Base-by-base conservation (phyloP, 2,797 vertebrate genomes). In the Pampus argenteus region DNA sequence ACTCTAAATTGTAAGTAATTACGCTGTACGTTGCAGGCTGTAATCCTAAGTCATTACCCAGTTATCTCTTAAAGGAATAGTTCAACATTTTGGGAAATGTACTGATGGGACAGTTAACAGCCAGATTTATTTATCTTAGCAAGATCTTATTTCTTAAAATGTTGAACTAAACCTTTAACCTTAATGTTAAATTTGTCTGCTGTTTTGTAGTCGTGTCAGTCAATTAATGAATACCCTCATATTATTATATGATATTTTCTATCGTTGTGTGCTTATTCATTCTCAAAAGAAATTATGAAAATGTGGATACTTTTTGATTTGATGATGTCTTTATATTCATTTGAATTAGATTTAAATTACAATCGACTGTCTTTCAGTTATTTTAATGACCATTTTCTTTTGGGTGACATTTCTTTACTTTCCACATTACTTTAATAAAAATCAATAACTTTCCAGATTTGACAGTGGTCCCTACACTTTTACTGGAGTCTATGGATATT, bases 381-480 rank as follows among this genome's bases (percentile, higher is more conserved):
- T 51, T 44, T 49, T 1, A 28, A 28, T 36, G 1, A 49, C 38
- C 9, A 52, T 6, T 48, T 74, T 54, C 14, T 3, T 65, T 47
- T 68, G 6, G 28, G 28, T 58, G 13, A 3, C 17, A 11, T 20
- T 25, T 47, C 0, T 10, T 34, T 69, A n/a, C 11, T 59, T 13
- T 28, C 13, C 5, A n/a, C n/a, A n/a, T n/a, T n/a, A 23, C 10
- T 47, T 63, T 44, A 13, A 17, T 22, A 47, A 59, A 18, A 52
- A 42, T 4, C 55, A 55, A 61, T 22, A 40, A 42, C 22, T 62
- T 22, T 74, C 20, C 49, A 44, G 45, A 42, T 61, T 48, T 67
- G 31, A 63, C 14, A n/a, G 50, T 52, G 44, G 10, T 59, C 40
- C 42, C 45, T 38, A 28, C 49, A 50, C 23, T 61, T 40, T 40